Evolutionary conservation across 1,140 invertebrate species (phyloP).

Genomic region (Drepana arcuata): DNA sequence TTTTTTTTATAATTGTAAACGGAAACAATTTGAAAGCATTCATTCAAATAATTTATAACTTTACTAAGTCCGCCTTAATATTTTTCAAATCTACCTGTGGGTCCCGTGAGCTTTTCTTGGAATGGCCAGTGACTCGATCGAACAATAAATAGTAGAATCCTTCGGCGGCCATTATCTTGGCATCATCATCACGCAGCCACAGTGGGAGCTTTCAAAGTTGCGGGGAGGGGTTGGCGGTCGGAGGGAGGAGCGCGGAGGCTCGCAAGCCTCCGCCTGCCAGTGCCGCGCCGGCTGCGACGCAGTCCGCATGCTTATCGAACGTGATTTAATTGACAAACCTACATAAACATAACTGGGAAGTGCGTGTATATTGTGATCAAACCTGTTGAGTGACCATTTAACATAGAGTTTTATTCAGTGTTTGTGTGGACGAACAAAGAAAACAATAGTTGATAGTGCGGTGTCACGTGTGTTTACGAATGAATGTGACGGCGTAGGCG

Average conservation of each 20-base stretch:
- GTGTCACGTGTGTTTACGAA: conserved; percentile 68
- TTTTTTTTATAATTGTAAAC: no score
- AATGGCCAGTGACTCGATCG: conserved; percentile 36
- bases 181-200: conserved; percentile 59
- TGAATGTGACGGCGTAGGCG: conserved; percentile 66
- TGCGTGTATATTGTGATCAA: conserved; percentile 30
- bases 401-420: conserved; percentile 18
- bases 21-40: no score
- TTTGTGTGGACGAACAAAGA: conserved; percentile 11
- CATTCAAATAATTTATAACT: no score
- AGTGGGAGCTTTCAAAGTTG: conserved; percentile 51
- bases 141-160: conserved; percentile 67
- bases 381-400: conserved; percentile 16
- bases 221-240: conserved; percentile 32
- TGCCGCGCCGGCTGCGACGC: conserved; percentile 51
- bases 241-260: conserved; percentile 44
- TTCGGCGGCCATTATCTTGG: conserved; percentile 62
- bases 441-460: conserved; percentile 42
- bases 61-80: no score
- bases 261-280: conserved; percentile 61
- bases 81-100: conserved; percentile 22
- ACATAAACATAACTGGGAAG: conserved; percentile 49
- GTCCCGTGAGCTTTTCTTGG: conserved; percentile 24
- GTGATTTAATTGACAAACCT: conserved; percentile 21
- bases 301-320: conserved; percentile 35